Percentiles rank a stretch among this genome's conserved stretches.
These are phyloP conservation scores for Drosophila sechellia DNA, from an alignment of 1,140 invertebrate species.

Conservation along the genomic window DNA sequence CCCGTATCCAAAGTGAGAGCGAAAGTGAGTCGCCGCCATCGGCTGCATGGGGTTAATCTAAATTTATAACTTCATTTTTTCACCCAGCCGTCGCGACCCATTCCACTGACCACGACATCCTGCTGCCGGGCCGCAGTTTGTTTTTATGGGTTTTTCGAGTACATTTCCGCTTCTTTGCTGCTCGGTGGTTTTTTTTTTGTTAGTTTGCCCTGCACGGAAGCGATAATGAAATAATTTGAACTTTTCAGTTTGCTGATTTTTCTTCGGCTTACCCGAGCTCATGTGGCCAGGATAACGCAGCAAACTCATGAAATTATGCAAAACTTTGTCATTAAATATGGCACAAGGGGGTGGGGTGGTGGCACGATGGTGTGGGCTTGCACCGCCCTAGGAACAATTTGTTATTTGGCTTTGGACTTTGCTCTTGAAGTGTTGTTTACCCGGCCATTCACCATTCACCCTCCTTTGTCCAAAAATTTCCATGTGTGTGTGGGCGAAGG, in stretches of 20 bases:
- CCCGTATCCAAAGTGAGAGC: neutral
- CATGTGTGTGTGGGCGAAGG: constrained; percentile 7
- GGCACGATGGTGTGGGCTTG: constrained; percentile 2
- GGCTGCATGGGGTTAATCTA: constrained; percentile 71
- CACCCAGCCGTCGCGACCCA: constrained; percentile 46
- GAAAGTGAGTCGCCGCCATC: constrained; percentile 38
- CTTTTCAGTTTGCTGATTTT: constrained; percentile 69
- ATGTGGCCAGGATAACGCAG: constrained; percentile 48
- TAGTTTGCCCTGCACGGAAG: constrained; percentile 58
- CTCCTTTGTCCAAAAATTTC: constrained; percentile 16
- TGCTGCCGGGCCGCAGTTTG: constrained; percentile 16
- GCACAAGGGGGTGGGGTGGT: constrained; percentile 13
- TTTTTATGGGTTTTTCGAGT: constrained; percentile 53
- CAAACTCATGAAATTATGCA: constrained; percentile 81
- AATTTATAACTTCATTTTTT: constrained; percentile 80
- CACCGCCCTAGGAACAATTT: constrained; percentile 58
- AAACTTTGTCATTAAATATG: constrained; percentile 82
- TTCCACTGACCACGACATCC: constrained; percentile 9
- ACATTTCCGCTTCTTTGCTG: neutral
- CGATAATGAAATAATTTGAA: constrained; percentile 82
- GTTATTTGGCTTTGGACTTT: constrained; percentile 78
- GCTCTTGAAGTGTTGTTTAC: constrained; percentile 69
- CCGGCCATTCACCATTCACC: constrained; percentile 12
- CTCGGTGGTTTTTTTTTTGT: neutral
- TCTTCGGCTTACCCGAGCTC: constrained; percentile 46